These are phyloP conservation scores for Spermophilus dauricus DNA, from an alignment of 2,113 vertebrate genomes.

Conservation along the genomic window DNA sequence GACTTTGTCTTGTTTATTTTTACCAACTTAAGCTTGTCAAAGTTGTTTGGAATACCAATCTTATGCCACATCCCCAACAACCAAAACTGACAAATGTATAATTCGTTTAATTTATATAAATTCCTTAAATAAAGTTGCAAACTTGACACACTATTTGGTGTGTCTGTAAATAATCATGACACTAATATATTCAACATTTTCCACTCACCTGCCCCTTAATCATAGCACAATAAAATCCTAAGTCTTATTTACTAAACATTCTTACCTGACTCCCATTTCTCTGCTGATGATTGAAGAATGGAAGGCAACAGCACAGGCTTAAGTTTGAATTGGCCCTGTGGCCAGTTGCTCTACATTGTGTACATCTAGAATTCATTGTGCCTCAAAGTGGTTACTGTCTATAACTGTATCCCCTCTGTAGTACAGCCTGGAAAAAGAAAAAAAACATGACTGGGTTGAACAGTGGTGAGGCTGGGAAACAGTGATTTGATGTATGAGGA, in stretches of 20 bases:
- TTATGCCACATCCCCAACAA: neutral
- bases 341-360: neutral
- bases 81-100: neutral
- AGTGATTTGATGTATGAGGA: neutral
- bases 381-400: neutral
- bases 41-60: slow-evolving; percentile 62
- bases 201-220: neutral
- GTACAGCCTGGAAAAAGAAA: neutral
- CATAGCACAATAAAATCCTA: slow-evolving; percentile 15
- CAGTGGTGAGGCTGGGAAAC: neutral
- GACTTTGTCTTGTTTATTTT: slow-evolving; percentile 66
- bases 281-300: neutral
- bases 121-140: slow-evolving; percentile 36
- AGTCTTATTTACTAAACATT: neutral
- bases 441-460: neutral
- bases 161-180: neutral
- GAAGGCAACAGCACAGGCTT: slow-evolving; percentile 41
- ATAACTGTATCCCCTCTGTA: neutral
- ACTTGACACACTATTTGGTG: neutral
- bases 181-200: slow-evolving; percentile 2
- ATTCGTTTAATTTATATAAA: slow-evolving; percentile 18
- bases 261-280: slow-evolving; percentile 37
- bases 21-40: slow-evolving; percentile 21
- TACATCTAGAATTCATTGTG: slow-evolving; percentile 28
- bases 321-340: neutral